Evolutionary conservation across 2,888 invertebrate species (phyloP), one percentile per base, ranked within the genome.

Genomic region (Nomada flava): DNA sequence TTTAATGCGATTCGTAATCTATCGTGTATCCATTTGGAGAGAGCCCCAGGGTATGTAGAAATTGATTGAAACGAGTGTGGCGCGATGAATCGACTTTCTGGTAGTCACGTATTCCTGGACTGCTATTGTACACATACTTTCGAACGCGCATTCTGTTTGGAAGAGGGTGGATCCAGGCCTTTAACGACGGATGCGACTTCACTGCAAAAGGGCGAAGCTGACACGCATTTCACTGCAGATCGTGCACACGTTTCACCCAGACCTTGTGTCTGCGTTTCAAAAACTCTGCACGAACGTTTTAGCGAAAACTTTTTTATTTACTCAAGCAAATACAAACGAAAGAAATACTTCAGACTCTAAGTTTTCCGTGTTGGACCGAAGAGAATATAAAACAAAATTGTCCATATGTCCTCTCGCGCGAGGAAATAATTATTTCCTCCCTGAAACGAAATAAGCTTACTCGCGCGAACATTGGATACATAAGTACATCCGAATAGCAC

Each of bases 141-240:
- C 53, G 74, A 53, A 29, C 74, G 44, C 60, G 65, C 59, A 42
- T 74, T 77, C 73, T 77, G 64, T 77, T 74, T 60, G 59, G 60
- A n/a, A 18, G 20, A 53, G 63, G 23, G 13, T 18, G 42, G 36
- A 20, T 11, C 47, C 52, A 52, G 77, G 50, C 69, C 50, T 69
- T 77, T 79, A 79, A 79, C 79, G 77, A 79, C 77, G 64, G 68
- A 76, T 76, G 69, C 69, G 77, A 69, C 77, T 64, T 52, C 44
- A 36, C 57, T 76, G 57, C 57, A 63, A 69, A 76, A 69, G 63
- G 77, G 15, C 20, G 36, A 42, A 44, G 18, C 50, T 23, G 59
- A 63, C 63, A 50, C 42, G 18, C 68, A 55, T 68, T 63, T 62
- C 42, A 20, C 64, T 44, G 44, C 11, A 15, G 29, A 63, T 50